Evolutionary conservation across 2,888 invertebrate species (phyloP).

Genomic region (Aphodius sticticus): DNA sequence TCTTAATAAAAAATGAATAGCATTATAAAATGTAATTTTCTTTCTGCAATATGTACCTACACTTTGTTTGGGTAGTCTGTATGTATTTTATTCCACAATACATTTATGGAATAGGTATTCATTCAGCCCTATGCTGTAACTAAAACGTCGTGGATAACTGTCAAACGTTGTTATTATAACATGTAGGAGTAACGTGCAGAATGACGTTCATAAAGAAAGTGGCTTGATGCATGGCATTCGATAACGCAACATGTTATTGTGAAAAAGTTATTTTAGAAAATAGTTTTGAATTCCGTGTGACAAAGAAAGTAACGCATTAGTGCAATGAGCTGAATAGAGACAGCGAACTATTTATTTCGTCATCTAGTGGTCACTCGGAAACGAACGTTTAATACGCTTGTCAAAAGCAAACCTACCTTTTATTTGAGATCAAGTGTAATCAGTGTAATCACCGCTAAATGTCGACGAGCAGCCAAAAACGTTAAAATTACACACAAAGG

Average conservation of each 20-base stretch:
- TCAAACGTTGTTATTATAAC: constrained; percentile 15
- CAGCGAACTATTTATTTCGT: background rate
- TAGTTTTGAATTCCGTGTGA: background rate
- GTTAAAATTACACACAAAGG: too few relatives aligned
- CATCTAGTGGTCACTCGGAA: background rate
- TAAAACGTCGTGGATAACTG: constrained; percentile 13
- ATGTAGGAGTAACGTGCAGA: background rate
- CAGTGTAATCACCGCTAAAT: too few relatives aligned
- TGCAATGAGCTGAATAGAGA: background rate
- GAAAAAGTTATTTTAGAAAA: background rate
- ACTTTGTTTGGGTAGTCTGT: too few relatives aligned
- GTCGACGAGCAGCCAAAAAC: too few relatives aligned
- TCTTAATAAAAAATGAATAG: too few relatives aligned
- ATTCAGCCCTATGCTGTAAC: constrained; percentile 15
- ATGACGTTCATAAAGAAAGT: background rate
- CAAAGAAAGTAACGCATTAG: background rate
- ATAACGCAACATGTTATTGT: background rate
- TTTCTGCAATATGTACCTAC: too few relatives aligned
- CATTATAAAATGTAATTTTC: too few relatives aligned
- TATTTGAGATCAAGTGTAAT: too few relatives aligned
- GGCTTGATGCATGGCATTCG: background rate
- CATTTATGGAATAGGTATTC: too few relatives aligned
- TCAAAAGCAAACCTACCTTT: background rate
- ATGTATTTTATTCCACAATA: too few relatives aligned
- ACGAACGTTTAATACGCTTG: background rate